Base-by-base conservation (phyloP, 2,113 vertebrate genomes). In the Epinephelus lanceolatus region DNA sequence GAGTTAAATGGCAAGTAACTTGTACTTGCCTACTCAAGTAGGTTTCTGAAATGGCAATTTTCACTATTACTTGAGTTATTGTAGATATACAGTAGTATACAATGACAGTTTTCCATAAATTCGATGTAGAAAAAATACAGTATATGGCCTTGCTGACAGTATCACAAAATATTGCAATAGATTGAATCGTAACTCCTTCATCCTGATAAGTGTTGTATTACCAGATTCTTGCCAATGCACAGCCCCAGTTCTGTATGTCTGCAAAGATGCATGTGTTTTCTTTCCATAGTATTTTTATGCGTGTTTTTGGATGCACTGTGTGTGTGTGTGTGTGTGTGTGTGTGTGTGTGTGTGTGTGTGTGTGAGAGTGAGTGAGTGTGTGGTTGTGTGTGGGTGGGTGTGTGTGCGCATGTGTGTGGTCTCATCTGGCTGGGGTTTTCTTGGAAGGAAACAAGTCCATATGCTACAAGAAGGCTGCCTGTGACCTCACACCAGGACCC, bases 391-490 rank as follows among this genome's bases (percentile, higher is more conserved):
- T 37, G 23, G 25, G 25, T 27, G 25, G 25, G 25, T 21, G 57
- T 56, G 52, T 42, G 5, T 66, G 57, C 56, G 66, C 71, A 57
- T 55, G 65, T 81, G 75, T 84, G 88, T 82, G 88, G 81, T 88
- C 89, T 94, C 88, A 87, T 92, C 92, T 90, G 92, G 89, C 91
- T 5, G 77, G 71, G 56, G 51, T 76, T 86, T 93, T 90, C 93
- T 92, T 94, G 92, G 93, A 94, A 90, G 90, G 92, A 93, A 93
- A 84, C 27, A 8, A 6, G 79, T 92, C 93, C 93, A 94, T 94
- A 94, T 94, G 93, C 79, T 91, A 68, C 86, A 92, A 92, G 92
- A 87, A 92, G 91, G 68, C 88, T 68, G 90, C 88, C 84, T 49
- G 90, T 90, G 92, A 93, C 92, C 93, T 92, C 93, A 70, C 92